Percentiles rank a stretch among this genome's conserved stretches.
These are phyloP conservation scores for Brachyptera risi DNA, from an alignment of 2,888 invertebrate genomes.

Conservation along the genomic window DNA sequence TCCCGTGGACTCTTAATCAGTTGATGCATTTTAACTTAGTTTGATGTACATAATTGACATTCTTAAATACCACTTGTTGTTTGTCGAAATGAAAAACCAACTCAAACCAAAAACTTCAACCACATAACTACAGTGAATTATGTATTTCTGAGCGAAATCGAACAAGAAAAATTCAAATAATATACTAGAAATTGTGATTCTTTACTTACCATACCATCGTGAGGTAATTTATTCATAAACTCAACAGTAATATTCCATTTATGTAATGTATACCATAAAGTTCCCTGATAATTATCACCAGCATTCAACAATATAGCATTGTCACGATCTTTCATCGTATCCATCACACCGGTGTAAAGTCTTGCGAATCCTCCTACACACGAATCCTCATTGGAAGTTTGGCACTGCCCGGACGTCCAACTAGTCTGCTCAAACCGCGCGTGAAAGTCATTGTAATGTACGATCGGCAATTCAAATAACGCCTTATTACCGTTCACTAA, in stretches of 20 bases:
- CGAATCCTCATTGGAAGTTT: background rate
- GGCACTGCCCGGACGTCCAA: conserved; percentile 21
- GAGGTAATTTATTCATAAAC: conserved; percentile 69
- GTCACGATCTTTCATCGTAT: background rate
- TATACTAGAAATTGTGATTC: conserved; percentile 9
- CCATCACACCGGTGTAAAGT: conserved; percentile 22
- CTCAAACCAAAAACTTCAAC: too few species aligned
- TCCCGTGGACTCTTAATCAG: too few species aligned
- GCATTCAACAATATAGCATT: conserved; percentile 70
- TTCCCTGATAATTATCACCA: conserved; percentile 82
- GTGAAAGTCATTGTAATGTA: conserved; percentile 48
- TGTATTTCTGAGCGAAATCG: too few species aligned
- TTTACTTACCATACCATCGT: conserved; percentile 68
- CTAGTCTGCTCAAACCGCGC: conserved; percentile 40
- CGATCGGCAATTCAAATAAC: conserved; percentile 39
- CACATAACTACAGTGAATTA: too few species aligned
- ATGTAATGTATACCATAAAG: conserved; percentile 71
- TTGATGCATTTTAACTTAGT: too few species aligned
- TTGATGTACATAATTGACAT: too few species aligned
- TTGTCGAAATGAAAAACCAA: too few species aligned
- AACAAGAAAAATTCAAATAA: too few species aligned
- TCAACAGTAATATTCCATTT: conserved; percentile 60
- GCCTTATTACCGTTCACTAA: too few species aligned
- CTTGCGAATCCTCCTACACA: conserved; percentile 33
- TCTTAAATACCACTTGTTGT: too few species aligned